Evolutionary conservation across 2,888 invertebrate genomes (phyloP).

Genomic region (Tetragonisca angustula): DNA sequence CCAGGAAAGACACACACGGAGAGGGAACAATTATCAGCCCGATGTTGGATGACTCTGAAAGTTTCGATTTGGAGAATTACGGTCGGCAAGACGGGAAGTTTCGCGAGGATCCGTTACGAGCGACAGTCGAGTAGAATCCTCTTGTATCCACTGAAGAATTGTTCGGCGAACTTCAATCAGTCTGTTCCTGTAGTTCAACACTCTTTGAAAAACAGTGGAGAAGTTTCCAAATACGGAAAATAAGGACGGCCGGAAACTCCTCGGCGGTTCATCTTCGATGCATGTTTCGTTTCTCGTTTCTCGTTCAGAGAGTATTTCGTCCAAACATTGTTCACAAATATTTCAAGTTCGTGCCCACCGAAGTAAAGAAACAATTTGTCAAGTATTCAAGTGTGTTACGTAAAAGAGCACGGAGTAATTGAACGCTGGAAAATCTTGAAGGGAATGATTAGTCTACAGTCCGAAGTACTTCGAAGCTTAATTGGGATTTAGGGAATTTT

Average conservation of each 20-base stretch:
- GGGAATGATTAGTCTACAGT: not conserved
- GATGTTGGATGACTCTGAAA: conserved; percentile 15
- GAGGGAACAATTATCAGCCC: conserved; percentile 36
- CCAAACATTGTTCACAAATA: not conserved
- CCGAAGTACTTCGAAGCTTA: not conserved
- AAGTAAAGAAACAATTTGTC: not conserved
- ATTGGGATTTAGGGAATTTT: conserved; percentile 27
- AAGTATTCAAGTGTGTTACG: not conserved
- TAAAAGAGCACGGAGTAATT: not conserved
- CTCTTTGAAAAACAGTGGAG: conserved; percentile 44
- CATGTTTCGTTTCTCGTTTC: not conserved
- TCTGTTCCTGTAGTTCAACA: conserved; percentile 23
- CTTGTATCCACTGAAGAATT: conserved; percentile 46
- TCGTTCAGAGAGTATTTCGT: not conserved
- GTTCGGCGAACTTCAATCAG: conserved; percentile 43
- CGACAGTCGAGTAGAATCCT: conserved; percentile 20
- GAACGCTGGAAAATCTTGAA: not conserved
- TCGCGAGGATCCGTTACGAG: conserved; percentile 37
- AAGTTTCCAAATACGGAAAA: conserved; percentile 43
- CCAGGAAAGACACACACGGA: conserved; percentile 9
- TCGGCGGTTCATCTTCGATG: conserved; percentile 7
- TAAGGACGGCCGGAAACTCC: not conserved
- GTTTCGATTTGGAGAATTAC: conserved; percentile 36
- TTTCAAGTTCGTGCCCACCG: not conserved
- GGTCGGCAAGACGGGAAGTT: conserved; percentile 29